Percentiles rank a stretch among this genome's conserved stretches.
phyloP scores from a whole-genome alignment of 1,140 invertebrate genomes.

The Cotesia glomerata region DNA sequence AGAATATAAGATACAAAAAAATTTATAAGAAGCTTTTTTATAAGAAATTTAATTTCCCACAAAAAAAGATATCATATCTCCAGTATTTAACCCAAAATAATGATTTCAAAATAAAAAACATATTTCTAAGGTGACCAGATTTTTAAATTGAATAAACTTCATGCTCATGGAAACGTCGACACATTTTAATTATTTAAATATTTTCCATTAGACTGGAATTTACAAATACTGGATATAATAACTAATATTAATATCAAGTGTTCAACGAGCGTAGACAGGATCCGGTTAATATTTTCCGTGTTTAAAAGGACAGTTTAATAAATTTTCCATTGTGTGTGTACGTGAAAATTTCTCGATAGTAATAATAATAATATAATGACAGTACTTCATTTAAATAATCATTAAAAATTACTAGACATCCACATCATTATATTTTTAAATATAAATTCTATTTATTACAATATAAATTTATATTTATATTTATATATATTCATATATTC shows the following conservation, averaged over 20 bases:
- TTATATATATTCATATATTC: neutral
- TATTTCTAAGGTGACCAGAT: too few species aligned
- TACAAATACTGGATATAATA: neutral
- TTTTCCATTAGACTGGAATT: constrained; percentile 4
- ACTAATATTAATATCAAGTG: neutral
- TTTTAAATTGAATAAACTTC: neutral
- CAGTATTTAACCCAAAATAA: constrained; percentile 12
- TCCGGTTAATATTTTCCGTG: constrained; percentile 8
- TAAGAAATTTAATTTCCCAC: too few species aligned
- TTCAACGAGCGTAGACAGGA: constrained; percentile 27
- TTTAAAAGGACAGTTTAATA: neutral
- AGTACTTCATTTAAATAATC: neutral
- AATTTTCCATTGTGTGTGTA: neutral
- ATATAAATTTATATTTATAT: neutral
- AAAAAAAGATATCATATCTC: too few species aligned
- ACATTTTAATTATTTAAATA: constrained; percentile 7
- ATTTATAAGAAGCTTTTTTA: too few species aligned
- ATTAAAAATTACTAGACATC: constrained; percentile 6
- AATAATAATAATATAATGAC: neutral
- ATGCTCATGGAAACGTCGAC: constrained; percentile 4
- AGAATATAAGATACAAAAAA: neutral
- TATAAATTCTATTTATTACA: constrained; percentile 12
- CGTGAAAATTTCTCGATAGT: neutral
- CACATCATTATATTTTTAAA: neutral
- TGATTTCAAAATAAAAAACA: too few species aligned